Base-by-base conservation (phyloP, 92 coral and sea anemone genomes). In the Scolanthus callimorphus region DNA sequence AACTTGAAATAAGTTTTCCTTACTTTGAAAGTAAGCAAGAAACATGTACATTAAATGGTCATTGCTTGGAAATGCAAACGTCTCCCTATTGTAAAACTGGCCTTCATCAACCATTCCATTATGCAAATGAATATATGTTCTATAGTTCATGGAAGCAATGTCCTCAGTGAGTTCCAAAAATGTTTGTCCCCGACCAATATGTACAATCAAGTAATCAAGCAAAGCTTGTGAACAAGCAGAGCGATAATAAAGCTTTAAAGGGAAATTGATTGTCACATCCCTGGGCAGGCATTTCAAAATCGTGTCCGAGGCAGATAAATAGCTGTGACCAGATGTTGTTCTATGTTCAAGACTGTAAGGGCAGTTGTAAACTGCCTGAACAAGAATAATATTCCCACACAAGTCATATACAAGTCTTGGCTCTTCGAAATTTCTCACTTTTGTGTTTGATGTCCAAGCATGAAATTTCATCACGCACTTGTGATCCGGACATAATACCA, bases 351-450 rank as follows among this genome's bases (percentile, higher is more conserved):
- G 69, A 49, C 57, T 30, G 31, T 48, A 39, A 3, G 63, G 47
- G 49, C 88, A 81, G 20, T 55, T 25, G 46, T 81, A 81, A 58
- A 74, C 44, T 11, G 78, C 49, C 67, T 74, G 88, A 25, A 81
- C 81, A 12, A 81, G 47, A 0, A 81, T 29, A 20, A 66, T 44
- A 43, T 80, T 73, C 37, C 81, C 76, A 37, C 62, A 43, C 39
- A 80, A 59, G 39, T 80, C 86, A 43, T 73, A 80, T 27, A 80
- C 77, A 8, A 80, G 43, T 47, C 87, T 52, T 20, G 88, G 88
- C 39, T 74, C 75, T 17, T 59, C 62, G 54, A 51, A 63, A 58
- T 62, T 60, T 44, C 57, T 69, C 11, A 30, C 31, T 3, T 62
- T 55, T 3, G 66, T 22, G 27, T 62, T 48, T n/a, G 39, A 55